Percentiles rank a stretch among this genome's conserved stretches.
Conservation (phyloP, 2,113 vertebrate species). For the Leucoraja erinaceus region DNA sequence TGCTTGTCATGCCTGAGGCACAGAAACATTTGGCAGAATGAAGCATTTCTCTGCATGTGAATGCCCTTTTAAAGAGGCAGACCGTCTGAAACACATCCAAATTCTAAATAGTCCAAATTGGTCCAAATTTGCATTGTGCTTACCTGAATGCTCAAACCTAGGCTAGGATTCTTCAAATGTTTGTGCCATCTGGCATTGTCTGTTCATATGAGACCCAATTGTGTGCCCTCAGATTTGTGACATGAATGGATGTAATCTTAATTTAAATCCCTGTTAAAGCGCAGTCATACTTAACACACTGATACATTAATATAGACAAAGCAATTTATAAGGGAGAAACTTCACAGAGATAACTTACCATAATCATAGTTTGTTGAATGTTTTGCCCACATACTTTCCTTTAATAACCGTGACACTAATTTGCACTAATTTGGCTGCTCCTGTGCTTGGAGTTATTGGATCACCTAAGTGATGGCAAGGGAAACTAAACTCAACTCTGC, state of each 20-base stretch:
- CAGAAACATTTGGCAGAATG: conserved; percentile 23
- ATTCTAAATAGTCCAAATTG: conserved; percentile 25
- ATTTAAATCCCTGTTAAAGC: background rate
- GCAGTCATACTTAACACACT: background rate
- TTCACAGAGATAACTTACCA: background rate
- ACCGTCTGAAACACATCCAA: conserved; percentile 5
- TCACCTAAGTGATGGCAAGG: background rate
- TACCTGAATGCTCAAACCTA: conserved; percentile 6
- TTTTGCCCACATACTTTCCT: background rate
- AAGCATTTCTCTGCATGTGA: background rate
- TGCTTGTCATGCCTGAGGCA: background rate
- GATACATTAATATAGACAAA: background rate
- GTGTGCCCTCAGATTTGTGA: background rate
- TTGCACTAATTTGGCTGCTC: background rate
- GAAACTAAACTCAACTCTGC: background rate
- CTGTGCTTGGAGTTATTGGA: background rate
- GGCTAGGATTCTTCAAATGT: background rate
- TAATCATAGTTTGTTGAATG: background rate
- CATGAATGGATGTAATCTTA: background rate
- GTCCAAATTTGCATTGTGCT: conserved; percentile 12
- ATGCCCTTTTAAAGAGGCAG: conserved; percentile 25
- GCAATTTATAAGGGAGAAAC: background rate
- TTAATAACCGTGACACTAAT: background rate
- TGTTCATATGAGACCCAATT: background rate
- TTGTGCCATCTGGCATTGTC: background rate